These are phyloP conservation scores for Agrypnia vestita DNA, from an alignment of 1,140 invertebrate genomes.

Conservation along the genomic window DNA sequence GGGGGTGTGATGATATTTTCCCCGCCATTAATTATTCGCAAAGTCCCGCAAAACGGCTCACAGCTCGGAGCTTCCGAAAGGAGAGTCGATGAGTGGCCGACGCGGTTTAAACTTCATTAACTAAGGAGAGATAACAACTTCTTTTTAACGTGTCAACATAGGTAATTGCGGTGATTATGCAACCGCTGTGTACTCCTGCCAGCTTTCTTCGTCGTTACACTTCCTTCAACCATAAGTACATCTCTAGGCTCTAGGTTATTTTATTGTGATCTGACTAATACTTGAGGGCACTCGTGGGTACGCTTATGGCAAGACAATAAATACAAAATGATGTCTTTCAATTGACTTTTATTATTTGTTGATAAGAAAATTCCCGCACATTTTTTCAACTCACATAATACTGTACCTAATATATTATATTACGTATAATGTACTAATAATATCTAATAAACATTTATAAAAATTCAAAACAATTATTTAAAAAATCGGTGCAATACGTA, in stretches of 20 bases:
- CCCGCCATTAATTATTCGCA: constrained; percentile 50
- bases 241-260: no score
- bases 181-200: constrained; percentile 23
- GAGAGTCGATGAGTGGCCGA: constrained; percentile 28
- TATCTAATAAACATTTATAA: no score
- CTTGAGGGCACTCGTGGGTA: no score
- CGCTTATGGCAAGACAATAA: background rate
- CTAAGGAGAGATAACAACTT: constrained; percentile 51
- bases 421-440: no score
- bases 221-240: no score
- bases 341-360: background rate
- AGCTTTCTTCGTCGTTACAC: no score
- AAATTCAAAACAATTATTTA: no score
- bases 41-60: constrained; percentile 42
- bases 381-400: no score
- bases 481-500: no score
- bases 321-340: background rate
- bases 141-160: constrained; percentile 55
- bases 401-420: no score
- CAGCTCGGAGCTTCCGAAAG: constrained; percentile 28
- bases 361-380: no score
- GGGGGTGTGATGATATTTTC: constrained; percentile 48
- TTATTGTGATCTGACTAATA: no score
- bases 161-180: constrained; percentile 53
- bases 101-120: constrained; percentile 38